Evolutionary conservation across 1,140 invertebrate species (phyloP).

Genomic region (Panulirus ornatus): DNA sequence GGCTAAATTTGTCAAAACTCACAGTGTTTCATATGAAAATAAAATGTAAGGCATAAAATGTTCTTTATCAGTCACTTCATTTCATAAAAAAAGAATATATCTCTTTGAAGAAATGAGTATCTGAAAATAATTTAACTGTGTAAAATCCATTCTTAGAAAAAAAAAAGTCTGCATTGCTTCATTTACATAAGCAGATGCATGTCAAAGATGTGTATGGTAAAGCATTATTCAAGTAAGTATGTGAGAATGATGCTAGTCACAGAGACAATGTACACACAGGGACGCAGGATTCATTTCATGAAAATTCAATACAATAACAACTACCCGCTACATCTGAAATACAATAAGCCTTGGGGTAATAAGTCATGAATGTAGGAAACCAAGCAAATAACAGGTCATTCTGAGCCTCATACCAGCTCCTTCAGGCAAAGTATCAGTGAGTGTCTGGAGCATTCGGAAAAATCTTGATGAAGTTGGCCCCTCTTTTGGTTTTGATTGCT

Average conservation of each 20-base stretch:
- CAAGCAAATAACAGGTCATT: constrained; percentile 53
- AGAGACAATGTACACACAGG: constrained; percentile 7
- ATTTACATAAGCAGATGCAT: constrained; percentile 4
- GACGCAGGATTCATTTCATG: neutral
- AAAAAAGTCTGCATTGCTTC: neutral
- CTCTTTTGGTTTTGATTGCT: constrained; percentile 65
- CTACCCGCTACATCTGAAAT: constrained; percentile 7
- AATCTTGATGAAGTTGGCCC: constrained; percentile 80
- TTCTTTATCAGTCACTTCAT: neutral
- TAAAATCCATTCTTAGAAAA: neutral
- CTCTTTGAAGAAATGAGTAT: too few species aligned
- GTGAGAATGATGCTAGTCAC: constrained; percentile 4
- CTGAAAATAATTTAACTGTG: neutral
- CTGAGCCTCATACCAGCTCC: constrained; percentile 64
- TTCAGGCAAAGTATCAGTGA: constrained; percentile 76
- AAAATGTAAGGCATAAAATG: neutral
- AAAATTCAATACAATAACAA: neutral
- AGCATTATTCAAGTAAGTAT: constrained; percentile 5
- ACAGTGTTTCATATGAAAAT: neutral
- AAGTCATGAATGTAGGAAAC: constrained; percentile 13
- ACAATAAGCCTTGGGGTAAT: neutral
- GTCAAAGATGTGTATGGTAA: constrained; percentile 1
- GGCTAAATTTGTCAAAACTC: neutral
- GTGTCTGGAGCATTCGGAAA: constrained; percentile 79
- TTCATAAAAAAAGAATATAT: too few species aligned